Base-by-base conservation (phyloP, 2,888 invertebrate species). In the Chrysolina haemoptera region DNA sequence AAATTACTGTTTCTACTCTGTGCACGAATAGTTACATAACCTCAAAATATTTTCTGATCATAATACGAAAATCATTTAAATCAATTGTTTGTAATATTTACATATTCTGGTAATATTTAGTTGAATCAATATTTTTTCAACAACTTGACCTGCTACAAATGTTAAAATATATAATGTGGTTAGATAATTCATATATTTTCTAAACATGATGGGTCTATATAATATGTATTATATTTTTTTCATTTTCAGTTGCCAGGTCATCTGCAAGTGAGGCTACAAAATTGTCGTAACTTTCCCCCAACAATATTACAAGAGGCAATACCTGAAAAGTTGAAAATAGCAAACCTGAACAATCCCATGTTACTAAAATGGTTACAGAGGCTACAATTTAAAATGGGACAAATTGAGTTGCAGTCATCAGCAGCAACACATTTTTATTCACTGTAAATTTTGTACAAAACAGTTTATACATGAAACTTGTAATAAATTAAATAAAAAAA, bases 311-410 rank as follows among this genome's bases (percentile, higher is more conserved):
- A 87, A 16, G 89, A 89, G 82, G 88, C 87, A 40, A 84, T 88
- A 65, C 86, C 88, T 16, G 90, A 88, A 18, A 88, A 87, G 67
- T 78, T 84, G 81, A 74, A 88, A 88, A 78, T 88, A 88, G 77
- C 70, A 79, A 86, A 88, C 18, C 81, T 87, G 65, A 84, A 86
- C 78, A 91, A 91, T 75, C 90, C 91, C 1, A 89, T 92, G 27
- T 88, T 94, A 22, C 87, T 94, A 1, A 93, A 95, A 80, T 97
- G 98, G 94, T 90, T 99, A 71, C 96, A 97, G 88, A 91, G 97
- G 66, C 91, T 98, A 76, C 96, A 98, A 86, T 98, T 98, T 86
- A 99, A 98, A 90, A 98, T 99, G 94, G 98, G 98, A 6, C 98
- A 99, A 89, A 95, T 98, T 70, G 99, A 99, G 89, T 89, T 96